Conservation (phyloP, 2,113 vertebrate genomes). For the Saguinus imperator region DNA sequence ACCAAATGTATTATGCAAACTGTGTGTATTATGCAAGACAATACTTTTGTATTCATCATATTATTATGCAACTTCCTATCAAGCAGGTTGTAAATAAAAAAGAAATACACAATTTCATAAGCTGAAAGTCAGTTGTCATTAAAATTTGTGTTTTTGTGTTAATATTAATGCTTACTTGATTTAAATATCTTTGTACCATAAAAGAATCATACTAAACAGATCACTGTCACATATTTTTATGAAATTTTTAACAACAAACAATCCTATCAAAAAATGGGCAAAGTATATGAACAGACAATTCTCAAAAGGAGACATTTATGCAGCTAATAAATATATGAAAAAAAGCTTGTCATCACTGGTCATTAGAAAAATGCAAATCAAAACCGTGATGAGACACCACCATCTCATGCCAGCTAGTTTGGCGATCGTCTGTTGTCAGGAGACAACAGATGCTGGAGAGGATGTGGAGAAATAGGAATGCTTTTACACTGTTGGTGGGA, state of each 20-base stretch:
- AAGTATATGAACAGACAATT: no score
- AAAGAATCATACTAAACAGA: background rate
- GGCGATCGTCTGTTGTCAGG: no score
- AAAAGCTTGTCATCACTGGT: no score
- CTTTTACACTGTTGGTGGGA: no score
- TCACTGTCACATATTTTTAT: background rate
- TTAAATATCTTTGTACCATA: constrained; percentile 1
- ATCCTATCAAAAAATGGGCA: no score
- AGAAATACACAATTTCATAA: background rate
- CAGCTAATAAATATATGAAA: no score
- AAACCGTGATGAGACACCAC: no score
- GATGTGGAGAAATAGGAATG: no score
- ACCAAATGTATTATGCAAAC: background rate
- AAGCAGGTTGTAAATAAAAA: background rate
- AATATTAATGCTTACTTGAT: background rate
- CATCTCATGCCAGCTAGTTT: no score
- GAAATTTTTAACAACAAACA: background rate
- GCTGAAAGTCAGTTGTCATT: background rate
- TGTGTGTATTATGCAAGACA: background rate
- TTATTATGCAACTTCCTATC: background rate
- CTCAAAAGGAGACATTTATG: no score
- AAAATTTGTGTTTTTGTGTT: background rate
- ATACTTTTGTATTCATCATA: background rate
- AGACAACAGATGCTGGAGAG: no score
- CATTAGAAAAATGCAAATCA: no score